Conservation (phyloP, 2,888 invertebrate genomes). For the Hemaris fuciformis region DNA sequence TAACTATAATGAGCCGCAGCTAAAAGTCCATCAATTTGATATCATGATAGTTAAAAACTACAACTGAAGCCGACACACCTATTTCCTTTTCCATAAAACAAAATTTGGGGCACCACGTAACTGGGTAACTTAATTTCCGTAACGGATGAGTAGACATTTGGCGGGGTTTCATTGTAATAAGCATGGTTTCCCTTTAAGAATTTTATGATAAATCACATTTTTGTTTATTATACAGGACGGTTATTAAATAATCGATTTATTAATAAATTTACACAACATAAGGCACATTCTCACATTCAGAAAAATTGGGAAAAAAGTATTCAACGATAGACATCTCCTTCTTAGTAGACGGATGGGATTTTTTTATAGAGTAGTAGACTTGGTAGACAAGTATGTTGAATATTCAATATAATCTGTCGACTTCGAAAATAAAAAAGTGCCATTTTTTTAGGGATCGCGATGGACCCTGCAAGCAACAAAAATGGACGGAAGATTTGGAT, state of each 20-base stretch:
- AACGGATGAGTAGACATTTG: background rate
- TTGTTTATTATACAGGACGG: too few species aligned
- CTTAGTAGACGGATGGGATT: too few species aligned
- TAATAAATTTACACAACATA: too few species aligned
- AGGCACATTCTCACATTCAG: too few species aligned
- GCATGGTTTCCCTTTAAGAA: background rate
- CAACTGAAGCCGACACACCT: background rate
- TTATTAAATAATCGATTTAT: too few species aligned
- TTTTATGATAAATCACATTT: too few species aligned
- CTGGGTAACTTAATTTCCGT: background rate
- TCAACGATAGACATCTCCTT: too few species aligned
- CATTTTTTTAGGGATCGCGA: constrained; percentile 82
- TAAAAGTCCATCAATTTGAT: background rate
- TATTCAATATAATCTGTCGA: too few species aligned
- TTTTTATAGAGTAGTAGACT: too few species aligned
- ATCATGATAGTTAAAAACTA: background rate
- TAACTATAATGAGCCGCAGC: too few species aligned
- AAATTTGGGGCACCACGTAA: background rate
- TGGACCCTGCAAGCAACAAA: constrained; percentile 91
- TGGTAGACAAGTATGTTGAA: too few species aligned
- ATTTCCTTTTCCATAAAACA: background rate
- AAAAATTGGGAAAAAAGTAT: too few species aligned
- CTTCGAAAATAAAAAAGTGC: background rate
- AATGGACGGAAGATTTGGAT: constrained; percentile 87
- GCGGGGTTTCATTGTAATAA: background rate